phyloP scores from a whole-genome alignment of 2,888 invertebrate species.

The Nycteola revayana region DNA sequence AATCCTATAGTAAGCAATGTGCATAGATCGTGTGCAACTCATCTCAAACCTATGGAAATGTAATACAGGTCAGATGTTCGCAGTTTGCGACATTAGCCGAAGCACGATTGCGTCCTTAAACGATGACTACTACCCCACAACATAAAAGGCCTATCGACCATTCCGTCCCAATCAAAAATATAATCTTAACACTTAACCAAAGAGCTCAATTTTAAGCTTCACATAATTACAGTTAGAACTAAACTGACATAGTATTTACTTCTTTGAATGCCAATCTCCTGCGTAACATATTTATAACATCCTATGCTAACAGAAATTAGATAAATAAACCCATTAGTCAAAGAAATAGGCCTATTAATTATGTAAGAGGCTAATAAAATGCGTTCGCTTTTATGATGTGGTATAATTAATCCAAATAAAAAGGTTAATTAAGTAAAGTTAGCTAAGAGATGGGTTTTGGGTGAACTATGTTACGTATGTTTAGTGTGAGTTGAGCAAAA shows the following conservation, averaged over 20 bases:
- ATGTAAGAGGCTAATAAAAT: conserved; percentile 20
- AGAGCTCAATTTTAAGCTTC: too few relatives aligned
- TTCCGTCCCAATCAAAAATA: too few relatives aligned
- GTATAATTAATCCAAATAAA: conserved; percentile 21
- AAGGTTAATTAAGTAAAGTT: conserved; percentile 21
- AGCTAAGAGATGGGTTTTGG: conserved; percentile 12
- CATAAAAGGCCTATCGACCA: too few relatives aligned
- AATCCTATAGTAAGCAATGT: conserved; percentile 6
- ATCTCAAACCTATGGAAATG: conserved; percentile 21
- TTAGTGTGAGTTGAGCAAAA: too few relatives aligned
- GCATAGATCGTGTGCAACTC: conserved; percentile 11
- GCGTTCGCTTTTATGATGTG: conserved; percentile 6
- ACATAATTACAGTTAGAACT: too few relatives aligned
- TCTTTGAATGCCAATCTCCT: conserved; percentile 26
- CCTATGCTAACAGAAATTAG: too few relatives aligned
- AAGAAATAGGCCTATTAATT: conserved; percentile 16
- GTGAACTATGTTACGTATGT: conserved; percentile 10
- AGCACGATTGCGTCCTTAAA: conserved; percentile 40
- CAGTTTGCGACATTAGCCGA: conserved; percentile 43
- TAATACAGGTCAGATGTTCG: conserved; percentile 39
- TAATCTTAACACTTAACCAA: too few relatives aligned
- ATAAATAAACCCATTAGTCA: conserved; percentile 6
- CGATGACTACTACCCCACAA: conserved; percentile 12
- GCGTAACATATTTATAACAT: conserved; percentile 5
- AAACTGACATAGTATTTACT: conserved; percentile 19